phyloP scores from a whole-genome alignment of 2,113 vertebrate species.

The Platycercus adscitus region DNA sequence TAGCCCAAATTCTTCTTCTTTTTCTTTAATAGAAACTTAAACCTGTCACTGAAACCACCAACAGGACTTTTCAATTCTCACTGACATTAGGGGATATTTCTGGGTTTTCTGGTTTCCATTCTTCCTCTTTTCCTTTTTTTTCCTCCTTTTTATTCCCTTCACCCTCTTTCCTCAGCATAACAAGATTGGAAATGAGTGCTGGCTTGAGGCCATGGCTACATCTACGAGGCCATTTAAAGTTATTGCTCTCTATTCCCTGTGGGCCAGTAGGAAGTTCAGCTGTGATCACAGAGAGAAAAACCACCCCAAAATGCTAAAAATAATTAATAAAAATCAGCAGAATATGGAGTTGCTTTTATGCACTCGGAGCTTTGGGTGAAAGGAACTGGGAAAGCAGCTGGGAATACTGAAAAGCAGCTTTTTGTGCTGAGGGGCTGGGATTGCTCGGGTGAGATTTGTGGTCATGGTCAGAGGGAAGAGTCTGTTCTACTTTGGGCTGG shows the following conservation, averaged over 20 bases:
- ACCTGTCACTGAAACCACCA: constrained; percentile 62
- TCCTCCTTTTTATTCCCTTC: background rate
- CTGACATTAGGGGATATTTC: constrained; percentile 47
- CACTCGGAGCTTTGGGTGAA: background rate
- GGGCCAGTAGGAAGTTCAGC: constrained; percentile 68
- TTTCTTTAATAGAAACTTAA: constrained; percentile 46
- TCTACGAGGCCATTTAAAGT: constrained; percentile 69
- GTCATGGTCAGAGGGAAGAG: background rate
- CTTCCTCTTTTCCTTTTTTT: background rate
- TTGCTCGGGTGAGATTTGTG: background rate
- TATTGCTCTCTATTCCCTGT: constrained; percentile 61
- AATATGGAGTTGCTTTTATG: background rate
- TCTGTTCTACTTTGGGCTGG: background rate
- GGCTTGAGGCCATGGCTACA: constrained; percentile 61
- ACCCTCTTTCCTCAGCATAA: constrained; percentile 18
- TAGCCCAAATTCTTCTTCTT: constrained; percentile 65
- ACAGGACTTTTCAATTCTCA: constrained; percentile 57
- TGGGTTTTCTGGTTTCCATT: constrained; percentile 55
- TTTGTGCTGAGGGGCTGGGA: background rate
- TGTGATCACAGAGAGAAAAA: constrained; percentile 41
- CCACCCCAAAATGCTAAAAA: constrained; percentile 4
- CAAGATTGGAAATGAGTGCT: constrained; percentile 66
- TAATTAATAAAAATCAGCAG: background rate
- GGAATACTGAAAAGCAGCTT: background rate
- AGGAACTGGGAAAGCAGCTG: background rate